Conservation (phyloP, 2,888 invertebrate species). For the Megalurothrips usitatus region DNA sequence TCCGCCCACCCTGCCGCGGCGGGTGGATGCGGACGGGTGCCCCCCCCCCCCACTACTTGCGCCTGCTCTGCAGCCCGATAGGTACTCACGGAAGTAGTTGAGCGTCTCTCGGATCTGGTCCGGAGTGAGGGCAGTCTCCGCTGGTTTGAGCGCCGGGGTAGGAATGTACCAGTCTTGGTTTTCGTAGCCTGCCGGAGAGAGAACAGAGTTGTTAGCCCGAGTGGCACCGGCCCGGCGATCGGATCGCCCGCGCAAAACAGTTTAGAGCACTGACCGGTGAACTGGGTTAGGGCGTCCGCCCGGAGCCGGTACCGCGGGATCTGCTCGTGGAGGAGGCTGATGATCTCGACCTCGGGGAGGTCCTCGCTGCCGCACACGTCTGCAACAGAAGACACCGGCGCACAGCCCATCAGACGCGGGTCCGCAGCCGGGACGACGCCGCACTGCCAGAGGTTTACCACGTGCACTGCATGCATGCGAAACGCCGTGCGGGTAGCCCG, state of each 20-base stretch:
- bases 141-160: conserved; percentile 72
- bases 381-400: conserved; percentile 51
- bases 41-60: no score
- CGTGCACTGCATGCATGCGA: no score
- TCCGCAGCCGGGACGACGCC: no score
- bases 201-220: conserved; percentile 24
- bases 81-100: conserved; percentile 92
- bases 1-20: not conserved
- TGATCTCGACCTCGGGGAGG: conserved; percentile 92
- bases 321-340: conserved; percentile 90
- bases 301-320: conserved; percentile 90
- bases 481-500: no score
- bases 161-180: conserved; percentile 93
- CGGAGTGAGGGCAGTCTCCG: conserved; percentile 70
- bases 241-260: no score
- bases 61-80: not conserved
- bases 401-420: not conserved
- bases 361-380: conserved; percentile 90
- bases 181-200: conserved; percentile 66
- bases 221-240: no score
- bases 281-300: conserved; percentile 89
- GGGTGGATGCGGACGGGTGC: no score
- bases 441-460: no score
- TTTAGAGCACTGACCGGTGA: conserved; percentile 64
- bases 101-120: conserved; percentile 94